A percentile compares a stretch with the other conserved stretches of the same genome.
Conservation (phyloP, 2,888 invertebrate genomes). For the Capitulum mitella region DNA sequence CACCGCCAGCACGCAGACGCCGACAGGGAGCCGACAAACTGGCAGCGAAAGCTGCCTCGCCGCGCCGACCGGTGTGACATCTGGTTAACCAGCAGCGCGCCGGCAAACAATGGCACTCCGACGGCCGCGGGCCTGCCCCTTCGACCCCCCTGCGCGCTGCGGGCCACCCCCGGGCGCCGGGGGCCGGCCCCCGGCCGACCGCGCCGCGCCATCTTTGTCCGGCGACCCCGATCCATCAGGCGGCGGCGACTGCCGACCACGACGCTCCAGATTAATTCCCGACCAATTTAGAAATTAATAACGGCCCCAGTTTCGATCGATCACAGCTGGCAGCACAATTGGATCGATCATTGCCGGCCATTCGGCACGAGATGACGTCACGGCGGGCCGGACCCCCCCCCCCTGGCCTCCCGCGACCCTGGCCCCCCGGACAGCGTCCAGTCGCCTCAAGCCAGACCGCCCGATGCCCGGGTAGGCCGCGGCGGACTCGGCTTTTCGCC, state of each 20-base stretch:
- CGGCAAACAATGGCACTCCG: neutral
- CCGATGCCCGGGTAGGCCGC: no score
- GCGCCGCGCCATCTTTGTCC: neutral
- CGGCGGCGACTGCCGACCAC: neutral
- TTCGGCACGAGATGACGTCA: constrained; percentile 4
- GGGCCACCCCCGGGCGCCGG: neutral
- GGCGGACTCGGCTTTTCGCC: no score
- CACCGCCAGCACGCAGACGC: neutral
- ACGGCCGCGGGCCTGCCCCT: neutral
- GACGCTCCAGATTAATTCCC: neutral
- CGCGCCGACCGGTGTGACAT: neutral
- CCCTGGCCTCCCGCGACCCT: neutral
- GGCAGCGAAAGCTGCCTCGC: neutral
- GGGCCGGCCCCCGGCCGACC: neutral
- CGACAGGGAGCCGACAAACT: neutral
- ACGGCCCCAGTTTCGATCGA: constrained; percentile 16
- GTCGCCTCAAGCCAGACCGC: no score
- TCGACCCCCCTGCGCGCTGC: neutral
- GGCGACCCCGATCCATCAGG: neutral
- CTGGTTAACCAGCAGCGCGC: neutral
- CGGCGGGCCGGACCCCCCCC: neutral
- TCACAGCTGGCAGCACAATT: constrained; percentile 16
- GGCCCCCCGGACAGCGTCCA: neutral
- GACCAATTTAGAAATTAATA: constrained; percentile 22
- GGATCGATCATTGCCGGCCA: constrained; percentile 2